A percentile compares a stretch with the other conserved stretches of the same genome.
These are phyloP conservation scores for Peromyscus melanophrys DNA, from an alignment of 2,797 vertebrate species.

Conservation along the genomic window DNA sequence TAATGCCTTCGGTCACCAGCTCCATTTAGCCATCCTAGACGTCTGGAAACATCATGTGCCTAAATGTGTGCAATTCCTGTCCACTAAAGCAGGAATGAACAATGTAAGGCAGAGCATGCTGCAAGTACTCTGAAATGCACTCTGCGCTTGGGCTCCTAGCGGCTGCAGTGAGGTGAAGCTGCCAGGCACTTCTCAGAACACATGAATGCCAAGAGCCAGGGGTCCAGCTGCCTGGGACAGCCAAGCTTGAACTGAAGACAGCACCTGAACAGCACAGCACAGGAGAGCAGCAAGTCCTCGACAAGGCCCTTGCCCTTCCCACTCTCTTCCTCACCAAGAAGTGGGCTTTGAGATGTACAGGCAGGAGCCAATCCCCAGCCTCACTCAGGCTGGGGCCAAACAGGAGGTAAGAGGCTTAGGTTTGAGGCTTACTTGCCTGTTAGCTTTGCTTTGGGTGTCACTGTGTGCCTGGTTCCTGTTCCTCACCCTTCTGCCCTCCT, in stretches of 20 bases:
- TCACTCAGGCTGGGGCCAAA: not conserved
- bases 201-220: not conserved
- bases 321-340: not conserved
- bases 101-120: not conserved
- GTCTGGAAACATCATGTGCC: not conserved
- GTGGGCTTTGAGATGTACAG: not conserved
- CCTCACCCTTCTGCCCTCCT: not conserved
- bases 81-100: not conserved
- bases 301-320: not conserved
- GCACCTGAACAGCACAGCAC: not conserved
- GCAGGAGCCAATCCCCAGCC: not conserved
- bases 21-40: not conserved
- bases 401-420: not conserved
- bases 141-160: not conserved
- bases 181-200: not conserved
- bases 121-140: not conserved
- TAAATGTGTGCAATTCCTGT: not conserved
- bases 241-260: too few species aligned
- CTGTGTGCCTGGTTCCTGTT: not conserved
- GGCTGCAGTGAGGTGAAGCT: not conserved
- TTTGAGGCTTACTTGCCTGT: not conserved
- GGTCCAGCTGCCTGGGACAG: not conserved
- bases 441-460: not conserved
- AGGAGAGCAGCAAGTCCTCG: not conserved
- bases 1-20: not conserved